These are phyloP conservation scores for Eulemur albifrons DNA, from an alignment of 2,797 vertebrate species.

Conservation along the genomic window DNA sequence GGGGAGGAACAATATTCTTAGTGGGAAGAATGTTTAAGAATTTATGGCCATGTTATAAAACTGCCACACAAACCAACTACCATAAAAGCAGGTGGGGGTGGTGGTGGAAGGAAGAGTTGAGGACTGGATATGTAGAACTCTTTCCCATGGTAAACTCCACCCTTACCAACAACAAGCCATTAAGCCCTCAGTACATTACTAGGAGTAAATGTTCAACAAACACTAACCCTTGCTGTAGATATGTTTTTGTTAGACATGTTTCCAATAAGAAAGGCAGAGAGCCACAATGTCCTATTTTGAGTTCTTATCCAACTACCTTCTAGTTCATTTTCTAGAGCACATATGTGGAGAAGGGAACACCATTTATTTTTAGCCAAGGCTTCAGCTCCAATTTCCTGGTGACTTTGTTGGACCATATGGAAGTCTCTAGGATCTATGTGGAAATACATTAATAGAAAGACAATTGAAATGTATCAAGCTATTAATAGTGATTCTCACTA, in stretches of 20 bases:
- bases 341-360: not conserved
- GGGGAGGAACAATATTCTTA: not conserved
- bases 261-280: not conserved
- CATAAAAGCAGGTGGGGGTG: not conserved
- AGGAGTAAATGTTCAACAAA: not conserved
- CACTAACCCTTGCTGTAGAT: not conserved
- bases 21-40: not conserved
- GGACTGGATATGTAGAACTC: not conserved
- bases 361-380: not conserved
- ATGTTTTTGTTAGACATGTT: not conserved
- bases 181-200: not conserved
- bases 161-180: not conserved
- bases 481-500: not conserved
- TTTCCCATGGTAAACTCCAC: rapidly evolving
- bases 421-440: not conserved
- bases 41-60: not conserved
- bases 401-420: not conserved
- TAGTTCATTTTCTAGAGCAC: not conserved
- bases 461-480: not conserved
- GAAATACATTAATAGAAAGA: not conserved
- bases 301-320: not conserved
- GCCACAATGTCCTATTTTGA: not conserved
- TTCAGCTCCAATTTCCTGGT: not conserved
- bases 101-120: not conserved
- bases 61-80: not conserved